Percentiles rank a stretch among this genome's conserved stretches.
Conservation (phyloP, 1,140 invertebrate species). For the Caenorhabditis remanei region DNA sequence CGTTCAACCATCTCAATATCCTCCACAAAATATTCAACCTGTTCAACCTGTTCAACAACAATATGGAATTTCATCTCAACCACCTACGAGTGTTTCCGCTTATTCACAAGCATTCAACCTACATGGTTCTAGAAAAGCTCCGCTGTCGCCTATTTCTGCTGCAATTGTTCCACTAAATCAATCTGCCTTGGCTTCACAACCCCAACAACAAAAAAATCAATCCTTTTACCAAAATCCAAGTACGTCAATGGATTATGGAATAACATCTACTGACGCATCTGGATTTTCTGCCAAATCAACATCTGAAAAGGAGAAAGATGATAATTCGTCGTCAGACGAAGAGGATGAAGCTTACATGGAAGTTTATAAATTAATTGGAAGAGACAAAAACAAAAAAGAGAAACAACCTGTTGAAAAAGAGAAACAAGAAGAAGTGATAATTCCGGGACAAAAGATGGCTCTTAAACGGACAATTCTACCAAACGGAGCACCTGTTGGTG, state of each 20-base stretch:
- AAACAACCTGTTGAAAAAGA: neutral
- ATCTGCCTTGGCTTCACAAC: neutral
- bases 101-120: conserved; percentile 10
- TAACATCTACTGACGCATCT: neutral
- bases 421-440: neutral
- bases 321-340: too few relatives aligned
- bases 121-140: neutral
- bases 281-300: too few relatives aligned
- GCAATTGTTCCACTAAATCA: neutral
- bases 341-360: neutral
- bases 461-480: conserved; percentile 9
- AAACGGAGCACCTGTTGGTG: conserved; percentile 22
- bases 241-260: neutral
- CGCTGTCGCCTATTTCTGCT: neutral
- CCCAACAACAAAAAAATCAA: neutral
- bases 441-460: conserved; percentile 35
- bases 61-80: conserved; percentile 6
- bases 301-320: too few relatives aligned
- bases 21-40: neutral
- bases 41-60: neutral
- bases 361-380: neutral
- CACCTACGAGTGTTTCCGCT: neutral
- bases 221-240: conserved; percentile 24
- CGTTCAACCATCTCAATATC: neutral
- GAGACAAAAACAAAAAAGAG: neutral